Base-by-base conservation (phyloP, 1,140 invertebrate species). In the Caenorhabditis tropicalis region DNA sequence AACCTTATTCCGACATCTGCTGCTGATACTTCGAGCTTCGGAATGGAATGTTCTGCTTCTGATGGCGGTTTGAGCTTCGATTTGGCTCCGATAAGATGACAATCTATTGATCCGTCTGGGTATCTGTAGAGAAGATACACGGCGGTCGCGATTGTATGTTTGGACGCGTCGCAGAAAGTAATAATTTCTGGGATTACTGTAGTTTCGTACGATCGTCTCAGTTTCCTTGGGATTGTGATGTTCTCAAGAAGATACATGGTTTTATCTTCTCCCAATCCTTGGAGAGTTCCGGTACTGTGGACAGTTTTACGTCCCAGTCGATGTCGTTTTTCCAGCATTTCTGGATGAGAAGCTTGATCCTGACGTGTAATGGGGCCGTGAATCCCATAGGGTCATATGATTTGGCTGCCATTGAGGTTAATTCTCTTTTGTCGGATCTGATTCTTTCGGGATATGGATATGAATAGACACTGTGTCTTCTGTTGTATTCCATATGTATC, bases 321-420 rank as follows among this genome's bases (percentile, higher is more conserved):
- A 36, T 5, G 2, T 83, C 48, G 3, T 60, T n/a, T 15, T 65
- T 86, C 74, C 79, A 82, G 5, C 82, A 27, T 2, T 82, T 9
- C 27, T 86, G 86, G 0, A 86, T 29, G 24, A 86, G 65, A 19
- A 6, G 10, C 27, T 86, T 86, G 3, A 31, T n/a, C 6, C 21
- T 6, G 6, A 86, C 31, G 16, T 19, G n/a, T 21, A 86, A 2
- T 16, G 86, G 86, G 12, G 60, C 46, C 3, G 49, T 21, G 12
- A 86, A 36, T 15, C 86, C 86, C 27, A 86, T 27, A n/a, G 86
- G 86, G 36, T 86, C 86, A 33, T 43, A 82, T 9, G 15, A 10
- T 43, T 36, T 24, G 7, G 27, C 81, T 7, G 39, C 2, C 2
- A 39, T 7, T 12, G 33, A 51, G 15, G 31, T 16, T 5, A 58